Evolutionary conservation across 1,140 invertebrate species (phyloP).

Genomic region (Drosophila bocqueti): DNA sequence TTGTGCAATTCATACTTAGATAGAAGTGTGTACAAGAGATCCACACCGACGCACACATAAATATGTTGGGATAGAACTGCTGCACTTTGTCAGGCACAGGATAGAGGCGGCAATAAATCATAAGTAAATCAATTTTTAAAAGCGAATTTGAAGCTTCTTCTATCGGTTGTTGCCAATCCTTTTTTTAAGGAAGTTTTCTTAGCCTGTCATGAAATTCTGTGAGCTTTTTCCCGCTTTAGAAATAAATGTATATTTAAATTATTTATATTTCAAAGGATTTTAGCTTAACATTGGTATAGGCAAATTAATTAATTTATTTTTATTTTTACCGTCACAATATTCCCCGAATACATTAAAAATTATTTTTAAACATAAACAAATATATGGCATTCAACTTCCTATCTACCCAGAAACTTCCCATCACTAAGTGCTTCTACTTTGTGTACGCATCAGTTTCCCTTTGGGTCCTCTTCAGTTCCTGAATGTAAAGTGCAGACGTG

Average conservation of each 20-base stretch:
- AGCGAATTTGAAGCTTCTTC: background rate
- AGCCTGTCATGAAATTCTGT: background rate
- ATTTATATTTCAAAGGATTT: background rate
- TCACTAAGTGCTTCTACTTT: slow-evolving; percentile 7
- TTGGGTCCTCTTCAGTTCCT: background rate
- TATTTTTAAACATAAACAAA: background rate
- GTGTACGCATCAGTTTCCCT: slow-evolving; percentile 1
- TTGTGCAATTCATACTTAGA: slow-evolving; percentile 41
- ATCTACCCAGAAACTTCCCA: background rate
- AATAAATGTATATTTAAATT: background rate
- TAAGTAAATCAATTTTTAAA: background rate
- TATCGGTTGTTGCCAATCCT: background rate
- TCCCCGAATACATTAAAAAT: background rate
- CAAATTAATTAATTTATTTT: no score
- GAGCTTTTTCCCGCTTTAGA: background rate
- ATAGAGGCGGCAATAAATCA: background rate
- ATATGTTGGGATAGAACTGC: background rate
- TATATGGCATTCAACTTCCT: background rate
- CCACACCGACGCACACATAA: background rate
- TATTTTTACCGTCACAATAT: background rate
- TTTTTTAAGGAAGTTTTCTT: background rate
- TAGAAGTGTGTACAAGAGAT: slow-evolving; percentile 7
- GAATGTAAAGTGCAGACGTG: slow-evolving; percentile 47
- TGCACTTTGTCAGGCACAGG: background rate
- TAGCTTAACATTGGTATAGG: no score